Conservation (phyloP, 2,797 vertebrate species). For the Loriculus beryllinus region DNA sequence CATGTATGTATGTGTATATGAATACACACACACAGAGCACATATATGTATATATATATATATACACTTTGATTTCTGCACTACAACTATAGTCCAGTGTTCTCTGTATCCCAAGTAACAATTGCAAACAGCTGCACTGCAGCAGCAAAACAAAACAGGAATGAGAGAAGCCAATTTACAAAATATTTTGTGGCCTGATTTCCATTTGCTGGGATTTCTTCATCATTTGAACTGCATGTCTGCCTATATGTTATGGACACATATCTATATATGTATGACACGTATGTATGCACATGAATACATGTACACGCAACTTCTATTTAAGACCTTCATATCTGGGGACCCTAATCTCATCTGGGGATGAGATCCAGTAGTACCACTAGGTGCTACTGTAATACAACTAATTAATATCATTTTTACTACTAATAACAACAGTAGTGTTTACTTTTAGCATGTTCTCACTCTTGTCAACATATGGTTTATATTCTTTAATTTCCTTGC, state of each 20-base stretch:
- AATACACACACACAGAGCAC: not conserved
- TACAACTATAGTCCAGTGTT: not conserved
- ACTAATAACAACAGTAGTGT: constrained; percentile 27
- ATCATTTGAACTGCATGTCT: not conserved
- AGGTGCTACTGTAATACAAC: constrained; percentile 70
- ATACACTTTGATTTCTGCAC: not conserved
- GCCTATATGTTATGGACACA: not conserved
- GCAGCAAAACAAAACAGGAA: not conserved
- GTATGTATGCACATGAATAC: not conserved
- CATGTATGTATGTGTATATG: not conserved
- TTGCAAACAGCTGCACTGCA: not conserved
- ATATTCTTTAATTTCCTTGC: constrained; percentile 21
- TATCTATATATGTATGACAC: rapidly evolving
- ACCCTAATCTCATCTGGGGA: not conserved
- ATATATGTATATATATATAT: not conserved
- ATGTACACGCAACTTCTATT: not conserved
- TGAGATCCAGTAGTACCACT: constrained; percentile 57
- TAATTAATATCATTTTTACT: constrained; percentile 64
- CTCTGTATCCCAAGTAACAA: not conserved
- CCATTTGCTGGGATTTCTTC: not conserved
- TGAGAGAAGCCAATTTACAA: not conserved
- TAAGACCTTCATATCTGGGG: not conserved
- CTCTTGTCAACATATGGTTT: not conserved
- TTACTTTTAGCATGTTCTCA: constrained; percentile 19
- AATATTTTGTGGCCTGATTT: not conserved